These are phyloP conservation scores for Polymixis lichenea DNA, from an alignment of 2,888 invertebrate genomes.

Conservation along the genomic window DNA sequence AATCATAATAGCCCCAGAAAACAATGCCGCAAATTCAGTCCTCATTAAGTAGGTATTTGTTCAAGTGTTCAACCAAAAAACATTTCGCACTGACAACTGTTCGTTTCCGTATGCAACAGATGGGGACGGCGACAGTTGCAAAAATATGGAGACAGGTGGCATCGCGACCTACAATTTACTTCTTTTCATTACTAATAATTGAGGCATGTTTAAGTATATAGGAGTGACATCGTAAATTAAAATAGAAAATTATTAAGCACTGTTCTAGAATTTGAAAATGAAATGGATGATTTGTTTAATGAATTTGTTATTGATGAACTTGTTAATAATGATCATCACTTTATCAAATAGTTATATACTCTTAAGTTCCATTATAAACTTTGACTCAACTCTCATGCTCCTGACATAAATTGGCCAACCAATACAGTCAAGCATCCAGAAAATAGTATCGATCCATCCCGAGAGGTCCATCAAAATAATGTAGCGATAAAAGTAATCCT, in stretches of 20 bases:
- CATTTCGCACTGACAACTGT: conserved; percentile 61
- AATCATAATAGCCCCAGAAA: conserved; percentile 32
- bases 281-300: not conserved
- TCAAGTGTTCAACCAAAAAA: conserved; percentile 61
- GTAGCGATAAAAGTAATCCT: conserved; percentile 55
- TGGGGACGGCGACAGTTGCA: conserved; percentile 62
- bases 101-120: conserved; percentile 67
- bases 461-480: conserved; percentile 58
- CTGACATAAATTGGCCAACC: not conserved
- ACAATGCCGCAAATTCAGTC: conserved; percentile 36
- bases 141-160: conserved; percentile 69
- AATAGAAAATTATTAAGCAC: conserved; percentile 6
- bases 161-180: conserved; percentile 64
- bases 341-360: not conserved
- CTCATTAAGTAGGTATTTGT: conserved; percentile 56
- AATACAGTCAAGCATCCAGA: conserved; percentile 25
- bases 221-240: conserved; percentile 30
- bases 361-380: not conserved
- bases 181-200: conserved; percentile 59
- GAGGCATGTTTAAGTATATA: conserved; percentile 44
- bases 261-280: conserved; percentile 16
- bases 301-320: not conserved
- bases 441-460: conserved; percentile 38
- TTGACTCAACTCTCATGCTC: conserved; percentile 3
- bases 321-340: not conserved